These are phyloP conservation scores for Emydura subglobosa DNA, from an alignment of 2,113 vertebrate genomes.

Conservation along the genomic window DNA sequence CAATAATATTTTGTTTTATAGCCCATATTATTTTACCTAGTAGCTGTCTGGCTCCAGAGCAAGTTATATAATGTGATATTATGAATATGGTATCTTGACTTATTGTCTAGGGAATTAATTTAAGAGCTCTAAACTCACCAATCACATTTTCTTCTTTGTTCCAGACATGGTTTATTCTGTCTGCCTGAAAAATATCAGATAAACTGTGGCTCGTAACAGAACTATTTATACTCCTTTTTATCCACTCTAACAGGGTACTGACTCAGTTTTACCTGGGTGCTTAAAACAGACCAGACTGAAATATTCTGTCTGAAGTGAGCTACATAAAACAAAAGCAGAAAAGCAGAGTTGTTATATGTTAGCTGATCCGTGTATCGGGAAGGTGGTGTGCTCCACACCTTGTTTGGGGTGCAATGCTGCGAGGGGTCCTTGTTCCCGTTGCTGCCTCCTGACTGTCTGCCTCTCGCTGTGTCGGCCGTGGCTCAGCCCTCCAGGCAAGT, in stretches of 20 bases:
- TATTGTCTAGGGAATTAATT: conserved; percentile 67
- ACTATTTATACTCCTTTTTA: not conserved
- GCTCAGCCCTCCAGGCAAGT: not conserved
- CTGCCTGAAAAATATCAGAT: conserved; percentile 23
- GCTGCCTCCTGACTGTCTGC: not conserved
- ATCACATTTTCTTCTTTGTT: conserved; percentile 59
- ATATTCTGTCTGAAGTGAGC: conserved; percentile 40
- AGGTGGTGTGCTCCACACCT: not conserved
- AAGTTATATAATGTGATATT: conserved; percentile 53
- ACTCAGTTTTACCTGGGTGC: conserved; percentile 45
- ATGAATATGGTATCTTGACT: conserved; percentile 61
- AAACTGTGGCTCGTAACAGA: conserved; percentile 31
- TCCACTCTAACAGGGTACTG: conserved; percentile 15
- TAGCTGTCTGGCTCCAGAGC: conserved; percentile 45
- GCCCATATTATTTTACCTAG: conserved; percentile 59
- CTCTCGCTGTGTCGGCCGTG: not conserved
- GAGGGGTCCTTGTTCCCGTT: not conserved
- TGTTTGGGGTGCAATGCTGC: not conserved
- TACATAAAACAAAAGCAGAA: conserved; percentile 62
- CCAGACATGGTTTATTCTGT: conserved; percentile 1
- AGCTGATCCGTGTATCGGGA: conserved; percentile 35
- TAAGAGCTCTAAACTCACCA: conserved; percentile 59
- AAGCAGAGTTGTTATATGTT: conserved; percentile 12
- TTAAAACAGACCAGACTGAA: conserved; percentile 54
- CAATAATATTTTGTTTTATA: conserved; percentile 70